Evolutionary conservation across 2,113 vertebrate genomes (phyloP), one percentile per base, ranked within the genome.

Genomic region (Chionodraco myersi): DNA sequence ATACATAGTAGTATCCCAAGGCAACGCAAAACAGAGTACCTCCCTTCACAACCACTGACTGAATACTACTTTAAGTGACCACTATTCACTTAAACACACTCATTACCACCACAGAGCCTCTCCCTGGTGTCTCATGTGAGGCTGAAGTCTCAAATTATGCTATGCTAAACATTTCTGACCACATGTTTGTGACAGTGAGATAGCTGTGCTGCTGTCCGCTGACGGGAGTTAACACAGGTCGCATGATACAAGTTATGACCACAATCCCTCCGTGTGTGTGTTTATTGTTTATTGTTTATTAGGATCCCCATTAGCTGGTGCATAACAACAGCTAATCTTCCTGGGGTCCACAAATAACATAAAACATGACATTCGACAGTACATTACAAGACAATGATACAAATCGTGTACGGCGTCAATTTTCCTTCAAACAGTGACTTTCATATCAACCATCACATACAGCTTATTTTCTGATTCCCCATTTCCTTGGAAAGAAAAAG

Each of bases 191-290:
- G 68, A 61, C 65, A 21, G 47, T 1, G 6, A 56, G 41, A n/a
- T 21, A 11, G 62, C 23, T 75, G 59, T 85, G 58, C 64, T 26
- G 75, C 65, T 66, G 75, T 93, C 88, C 88, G 78, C 88, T 86
- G 86, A 90, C 7, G 0, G 4, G 23, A 48, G 57, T 83, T 86
- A 89, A 88, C 18, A 0, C 60, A 61, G 48, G 75, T 82, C 82
- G 18, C 86, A 88, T 93, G 88, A 89, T 71, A 15, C 10, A 45
- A 57, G 66, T 88, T 72, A 76, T 61, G 77, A 76, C 59, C 65
- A 57, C 10, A 34, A n/a, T 67, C 23, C 10, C n/a, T 41, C 14
- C 13, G 65, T 4, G 41, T 51, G n/a, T 51, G 47, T 65, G 26
- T 64, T 21, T 21, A 21, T 21, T 21, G 26, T 64, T 21, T 21